A percentile compares a stretch with the other conserved stretches of the same genome.
phyloP scores from a whole-genome alignment of 2,797 vertebrate genomes.

The Pseudochirops cupreus region DNA sequence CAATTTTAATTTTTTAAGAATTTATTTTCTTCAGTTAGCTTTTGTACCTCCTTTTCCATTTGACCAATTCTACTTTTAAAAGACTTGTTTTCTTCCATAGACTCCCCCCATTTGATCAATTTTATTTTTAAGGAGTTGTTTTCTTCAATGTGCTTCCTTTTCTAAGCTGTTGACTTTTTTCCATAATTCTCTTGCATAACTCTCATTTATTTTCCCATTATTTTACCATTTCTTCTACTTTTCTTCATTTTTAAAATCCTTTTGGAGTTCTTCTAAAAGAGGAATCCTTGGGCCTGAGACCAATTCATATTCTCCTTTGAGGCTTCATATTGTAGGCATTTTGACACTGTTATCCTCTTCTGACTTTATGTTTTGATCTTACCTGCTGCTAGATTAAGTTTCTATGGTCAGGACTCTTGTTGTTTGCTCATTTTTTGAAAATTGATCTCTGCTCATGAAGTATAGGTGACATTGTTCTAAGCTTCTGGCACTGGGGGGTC shows the following conservation, averaged over 20 bases:
- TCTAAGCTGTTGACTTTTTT: too few species aligned
- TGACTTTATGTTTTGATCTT: too few species aligned
- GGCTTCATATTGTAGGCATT: neutral
- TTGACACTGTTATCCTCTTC: neutral
- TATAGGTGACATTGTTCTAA: neutral
- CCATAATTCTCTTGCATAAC: too few species aligned
- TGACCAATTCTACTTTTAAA: neutral
- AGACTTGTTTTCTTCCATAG: too few species aligned
- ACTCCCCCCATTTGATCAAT: too few species aligned
- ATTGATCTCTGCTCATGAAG: neutral
- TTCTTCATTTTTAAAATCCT: too few species aligned
- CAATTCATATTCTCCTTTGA: too few species aligned
- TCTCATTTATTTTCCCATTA: too few species aligned
- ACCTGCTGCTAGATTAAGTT: too few species aligned
- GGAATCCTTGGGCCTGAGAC: too few species aligned
- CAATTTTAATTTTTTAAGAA: neutral
- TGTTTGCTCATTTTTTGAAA: neutral
- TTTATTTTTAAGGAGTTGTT: neutral
- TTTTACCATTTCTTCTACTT: too few species aligned
- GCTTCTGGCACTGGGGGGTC: neutral
- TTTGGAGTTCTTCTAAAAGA: too few species aligned
- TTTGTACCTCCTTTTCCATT: neutral
- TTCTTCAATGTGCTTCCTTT: neutral
- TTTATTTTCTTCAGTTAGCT: neutral
- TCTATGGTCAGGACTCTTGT: neutral